Percentiles rank a stretch among this genome's conserved stretches.
Conservation (phyloP, 2,888 invertebrate species). For the Hypolimnas misippus region DNA sequence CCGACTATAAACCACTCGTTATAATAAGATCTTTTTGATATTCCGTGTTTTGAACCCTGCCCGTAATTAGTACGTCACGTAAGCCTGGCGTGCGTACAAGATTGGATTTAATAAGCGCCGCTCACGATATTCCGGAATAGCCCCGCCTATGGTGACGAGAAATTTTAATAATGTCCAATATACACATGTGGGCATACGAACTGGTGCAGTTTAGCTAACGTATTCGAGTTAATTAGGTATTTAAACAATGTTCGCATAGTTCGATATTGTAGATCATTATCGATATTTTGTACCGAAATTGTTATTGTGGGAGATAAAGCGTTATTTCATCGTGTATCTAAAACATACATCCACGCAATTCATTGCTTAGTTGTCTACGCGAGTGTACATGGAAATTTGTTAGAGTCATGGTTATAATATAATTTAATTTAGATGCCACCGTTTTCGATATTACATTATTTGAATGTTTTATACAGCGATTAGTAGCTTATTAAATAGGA, state of each 20-base stretch:
- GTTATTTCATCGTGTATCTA: not conserved
- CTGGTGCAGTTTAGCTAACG: slow-evolving; percentile 24
- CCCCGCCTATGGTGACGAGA: slow-evolving; percentile 51
- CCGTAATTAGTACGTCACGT: slow-evolving; percentile 53
- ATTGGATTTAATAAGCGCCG: slow-evolving; percentile 66
- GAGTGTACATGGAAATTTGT: not conserved
- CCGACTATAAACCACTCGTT: slow-evolving; percentile 29
- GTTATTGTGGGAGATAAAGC: slow-evolving; percentile 8
- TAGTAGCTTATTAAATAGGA: no score
- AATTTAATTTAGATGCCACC: not conserved
- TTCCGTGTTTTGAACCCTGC: slow-evolving; percentile 40
- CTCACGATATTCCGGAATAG: slow-evolving; percentile 63
- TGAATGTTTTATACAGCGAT: not conserved
- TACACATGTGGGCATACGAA: slow-evolving; percentile 15
- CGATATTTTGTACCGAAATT: slow-evolving; percentile 13
- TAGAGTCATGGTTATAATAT: not conserved
- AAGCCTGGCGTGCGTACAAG: slow-evolving; percentile 69
- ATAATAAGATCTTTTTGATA: slow-evolving; percentile 39
- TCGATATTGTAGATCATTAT: slow-evolving; percentile 10
- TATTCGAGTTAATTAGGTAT: slow-evolving; percentile 10
- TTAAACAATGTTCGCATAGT: slow-evolving; percentile 15
- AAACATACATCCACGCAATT: not conserved
- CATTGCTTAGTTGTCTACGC: not conserved
- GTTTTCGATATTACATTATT: not conserved
- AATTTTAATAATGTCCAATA: slow-evolving; percentile 51